Percentiles rank a stretch among this genome's conserved stretches.
These are phyloP conservation scores for Drosophila aldrichi DNA, from an alignment of 2,888 invertebrate genomes.

Conservation along the genomic window DNA sequence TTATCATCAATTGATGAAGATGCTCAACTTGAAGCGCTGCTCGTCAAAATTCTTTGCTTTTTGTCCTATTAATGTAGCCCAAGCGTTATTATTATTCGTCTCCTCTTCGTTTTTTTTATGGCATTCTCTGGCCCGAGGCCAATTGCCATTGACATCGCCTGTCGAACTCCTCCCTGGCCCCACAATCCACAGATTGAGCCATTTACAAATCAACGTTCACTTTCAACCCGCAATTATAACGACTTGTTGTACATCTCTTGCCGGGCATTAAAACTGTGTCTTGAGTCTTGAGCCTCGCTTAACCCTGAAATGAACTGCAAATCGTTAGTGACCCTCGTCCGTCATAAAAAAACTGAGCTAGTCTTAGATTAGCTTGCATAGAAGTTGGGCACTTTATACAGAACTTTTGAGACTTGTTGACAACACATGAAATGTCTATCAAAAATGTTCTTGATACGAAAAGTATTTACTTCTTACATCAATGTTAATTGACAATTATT, in stretches of 20 bases:
- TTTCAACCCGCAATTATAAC: constrained; percentile 28
- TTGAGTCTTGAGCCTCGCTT: constrained; percentile 22
- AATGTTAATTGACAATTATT: not conserved
- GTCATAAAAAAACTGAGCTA: constrained; percentile 3
- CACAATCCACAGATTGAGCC: constrained; percentile 48
- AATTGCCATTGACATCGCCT: constrained; percentile 52
- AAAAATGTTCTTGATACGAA: not conserved
- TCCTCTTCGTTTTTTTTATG: constrained; percentile 35
- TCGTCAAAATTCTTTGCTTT: constrained; percentile 64
- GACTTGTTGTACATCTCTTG: constrained; percentile 8
- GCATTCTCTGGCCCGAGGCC: constrained; percentile 48
- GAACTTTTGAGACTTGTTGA: not conserved
- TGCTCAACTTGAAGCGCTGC: constrained; percentile 42
- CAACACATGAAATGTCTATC: not conserved
- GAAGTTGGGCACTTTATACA: not conserved
- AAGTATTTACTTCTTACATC: not conserved
- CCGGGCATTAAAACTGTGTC: constrained; percentile 2
- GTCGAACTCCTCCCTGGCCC: constrained; percentile 1
- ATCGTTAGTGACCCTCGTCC: constrained; percentile 29
- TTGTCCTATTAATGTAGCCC: constrained; percentile 41
- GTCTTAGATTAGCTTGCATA: constrained; percentile 9
- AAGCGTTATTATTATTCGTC: not conserved
- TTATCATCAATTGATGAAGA: constrained; percentile 75
- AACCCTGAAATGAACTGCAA: constrained; percentile 26
- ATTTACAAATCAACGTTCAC: constrained; percentile 51